phyloP scores from a whole-genome alignment of 2,797 vertebrate species.

The Monodelphis domestica region DNA sequence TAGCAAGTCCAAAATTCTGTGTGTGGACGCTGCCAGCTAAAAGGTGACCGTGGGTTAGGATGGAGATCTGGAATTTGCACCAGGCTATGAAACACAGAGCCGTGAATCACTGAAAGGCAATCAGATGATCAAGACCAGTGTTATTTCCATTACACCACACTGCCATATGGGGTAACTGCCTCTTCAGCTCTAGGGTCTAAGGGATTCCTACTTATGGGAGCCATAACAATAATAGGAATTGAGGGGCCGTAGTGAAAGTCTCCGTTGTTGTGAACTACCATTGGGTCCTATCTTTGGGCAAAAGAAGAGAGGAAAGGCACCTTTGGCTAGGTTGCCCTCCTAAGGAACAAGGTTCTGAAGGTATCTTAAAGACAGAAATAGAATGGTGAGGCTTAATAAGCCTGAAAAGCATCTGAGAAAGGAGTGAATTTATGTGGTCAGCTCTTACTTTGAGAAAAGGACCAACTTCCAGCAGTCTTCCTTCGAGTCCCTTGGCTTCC shows the following conservation, averaged over 20 bases:
- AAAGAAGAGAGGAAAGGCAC: background rate
- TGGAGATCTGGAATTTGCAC: background rate
- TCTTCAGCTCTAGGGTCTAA: background rate
- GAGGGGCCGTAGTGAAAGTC: background rate
- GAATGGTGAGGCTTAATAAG: background rate
- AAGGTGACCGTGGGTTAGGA: background rate
- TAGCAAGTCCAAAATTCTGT: background rate
- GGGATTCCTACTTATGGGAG: background rate
- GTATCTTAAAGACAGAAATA: background rate
- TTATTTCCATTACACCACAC: background rate
- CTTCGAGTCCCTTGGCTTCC: background rate
- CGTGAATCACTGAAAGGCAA: background rate
- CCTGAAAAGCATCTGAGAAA: background rate
- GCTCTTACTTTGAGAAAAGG: background rate
- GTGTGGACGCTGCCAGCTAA: background rate
- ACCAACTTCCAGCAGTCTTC: background rate
- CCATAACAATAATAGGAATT: background rate
- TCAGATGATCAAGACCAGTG: background rate
- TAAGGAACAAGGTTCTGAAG: background rate
- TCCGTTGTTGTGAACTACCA: background rate
- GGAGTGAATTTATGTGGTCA: background rate
- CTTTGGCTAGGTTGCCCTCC: background rate
- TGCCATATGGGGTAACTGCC: background rate
- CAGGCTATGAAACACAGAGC: background rate
- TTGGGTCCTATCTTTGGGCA: background rate